Evolutionary conservation across 1,140 invertebrate genomes (phyloP).

Genomic region (Branchinecta lynchi): DNA sequence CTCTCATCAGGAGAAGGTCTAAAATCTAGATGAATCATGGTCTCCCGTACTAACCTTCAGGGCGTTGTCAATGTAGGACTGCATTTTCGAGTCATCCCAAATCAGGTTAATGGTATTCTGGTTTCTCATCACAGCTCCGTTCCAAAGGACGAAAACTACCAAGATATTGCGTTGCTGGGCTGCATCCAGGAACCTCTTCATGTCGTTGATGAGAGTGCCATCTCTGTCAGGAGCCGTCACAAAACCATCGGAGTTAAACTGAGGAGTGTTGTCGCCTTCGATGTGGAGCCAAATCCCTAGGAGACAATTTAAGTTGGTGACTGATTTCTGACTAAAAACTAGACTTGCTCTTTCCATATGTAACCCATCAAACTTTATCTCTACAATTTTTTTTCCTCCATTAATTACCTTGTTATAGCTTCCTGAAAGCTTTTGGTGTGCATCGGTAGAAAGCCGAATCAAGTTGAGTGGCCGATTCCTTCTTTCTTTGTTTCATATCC

Average conservation of each 20-base stretch:
- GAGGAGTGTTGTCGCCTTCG: conserved; percentile 30
- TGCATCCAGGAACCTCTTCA: conserved; percentile 23
- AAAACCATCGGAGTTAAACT: conserved; percentile 24
- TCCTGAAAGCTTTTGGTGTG: too few species aligned
- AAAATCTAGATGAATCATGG: too few species aligned
- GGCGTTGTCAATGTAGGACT: conserved; percentile 32
- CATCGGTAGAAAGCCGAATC: too few species aligned
- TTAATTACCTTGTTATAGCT: too few species aligned
- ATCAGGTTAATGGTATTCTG: conserved; percentile 30
- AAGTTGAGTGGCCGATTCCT: too few species aligned
- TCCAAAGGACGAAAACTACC: conserved; percentile 32
- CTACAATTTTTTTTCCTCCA: too few species aligned
- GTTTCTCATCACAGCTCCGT: conserved; percentile 30
- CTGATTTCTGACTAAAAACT: too few species aligned
- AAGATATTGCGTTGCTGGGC: conserved; percentile 29
- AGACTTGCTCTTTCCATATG: too few species aligned
- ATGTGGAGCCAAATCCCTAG: conserved; percentile 35
- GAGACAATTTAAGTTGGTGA: conserved; percentile 2
- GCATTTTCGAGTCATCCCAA: conserved; percentile 30
- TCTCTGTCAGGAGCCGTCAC: conserved; percentile 23
- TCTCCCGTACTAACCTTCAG: conserved; percentile 26
- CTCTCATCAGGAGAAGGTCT: too few species aligned
- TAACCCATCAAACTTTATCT: too few species aligned
- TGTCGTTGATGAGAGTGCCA: conserved; percentile 23
- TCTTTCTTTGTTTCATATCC: too few species aligned